Conservation (phyloP, 1,140 invertebrate genomes). For the Eueides isabella region DNA sequence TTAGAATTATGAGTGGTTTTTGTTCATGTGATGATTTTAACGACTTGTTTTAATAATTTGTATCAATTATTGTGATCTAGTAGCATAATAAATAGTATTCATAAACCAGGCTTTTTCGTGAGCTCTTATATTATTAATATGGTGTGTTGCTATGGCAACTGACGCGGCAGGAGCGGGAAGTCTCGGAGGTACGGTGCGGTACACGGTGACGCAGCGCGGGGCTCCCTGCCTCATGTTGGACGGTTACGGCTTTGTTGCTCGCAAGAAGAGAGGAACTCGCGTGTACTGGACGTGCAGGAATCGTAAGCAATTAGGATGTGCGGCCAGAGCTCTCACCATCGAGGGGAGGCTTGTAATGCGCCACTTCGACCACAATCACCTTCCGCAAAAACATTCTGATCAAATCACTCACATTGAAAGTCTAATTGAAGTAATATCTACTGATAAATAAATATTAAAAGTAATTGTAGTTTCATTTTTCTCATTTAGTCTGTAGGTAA, state of each 20-base stretch:
- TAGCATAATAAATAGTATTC: slow-evolving; percentile 52
- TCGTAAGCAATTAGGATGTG: slow-evolving; percentile 53
- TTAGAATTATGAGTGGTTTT: slow-evolving; percentile 17
- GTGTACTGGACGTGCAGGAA: slow-evolving; percentile 73
- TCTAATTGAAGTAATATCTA: slow-evolving; percentile 66
- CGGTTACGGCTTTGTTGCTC: slow-evolving; percentile 63
- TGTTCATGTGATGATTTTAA: slow-evolving; percentile 29
- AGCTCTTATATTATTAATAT: slow-evolving; percentile 24
- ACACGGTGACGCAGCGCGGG: slow-evolving; percentile 68
- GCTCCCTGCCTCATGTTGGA: slow-evolving; percentile 66
- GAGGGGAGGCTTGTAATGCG: slow-evolving; percentile 55
- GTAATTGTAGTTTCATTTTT: slow-evolving; percentile 15
- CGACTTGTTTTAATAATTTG: slow-evolving; percentile 25
- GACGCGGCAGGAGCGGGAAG: slow-evolving; percentile 41
- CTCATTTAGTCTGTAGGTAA: neutral
- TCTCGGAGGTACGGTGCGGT: slow-evolving; percentile 45
- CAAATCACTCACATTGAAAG: slow-evolving; percentile 63
- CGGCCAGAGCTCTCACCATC: slow-evolving; percentile 62
- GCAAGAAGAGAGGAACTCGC: slow-evolving; percentile 64
- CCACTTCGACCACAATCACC: slow-evolving; percentile 57
- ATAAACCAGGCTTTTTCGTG: slow-evolving; percentile 40
- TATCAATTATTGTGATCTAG: slow-evolving; percentile 48
- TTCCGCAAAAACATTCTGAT: slow-evolving; percentile 46
- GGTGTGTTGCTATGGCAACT: slow-evolving; percentile 36
- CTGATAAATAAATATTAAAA: slow-evolving; percentile 36